Conservation (phyloP, 1,140 invertebrate genomes). For the Anadara kagoshimensis region DNA sequence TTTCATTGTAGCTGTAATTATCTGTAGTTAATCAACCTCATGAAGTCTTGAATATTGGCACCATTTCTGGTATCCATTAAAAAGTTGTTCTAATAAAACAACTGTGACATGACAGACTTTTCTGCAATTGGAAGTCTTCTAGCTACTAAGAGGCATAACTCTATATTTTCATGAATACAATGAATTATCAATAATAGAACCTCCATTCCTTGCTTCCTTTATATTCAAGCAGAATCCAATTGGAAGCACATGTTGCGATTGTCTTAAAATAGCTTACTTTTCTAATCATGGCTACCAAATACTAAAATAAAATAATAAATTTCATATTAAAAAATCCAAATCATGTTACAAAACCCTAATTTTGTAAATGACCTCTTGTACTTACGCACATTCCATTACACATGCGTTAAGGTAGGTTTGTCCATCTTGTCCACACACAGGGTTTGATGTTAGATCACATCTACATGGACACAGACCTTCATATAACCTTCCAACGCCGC, state of each 20-base stretch:
- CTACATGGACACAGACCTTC: conserved; percentile 74
- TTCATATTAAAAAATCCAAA: background rate
- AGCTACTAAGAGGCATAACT: background rate
- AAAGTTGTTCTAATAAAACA: no score
- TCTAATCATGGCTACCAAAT: background rate
- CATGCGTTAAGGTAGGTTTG: conserved; percentile 82
- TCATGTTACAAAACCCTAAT: background rate
- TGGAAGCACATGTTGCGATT: no score
- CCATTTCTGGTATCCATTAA: no score
- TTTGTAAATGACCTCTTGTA: background rate
- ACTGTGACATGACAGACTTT: no score
- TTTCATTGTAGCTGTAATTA: no score
- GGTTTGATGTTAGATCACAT: conserved; percentile 84
- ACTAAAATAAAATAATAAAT: background rate
- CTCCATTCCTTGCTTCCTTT: no score
- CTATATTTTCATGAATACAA: background rate
- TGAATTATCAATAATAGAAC: no score
- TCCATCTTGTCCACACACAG: conserved; percentile 76
- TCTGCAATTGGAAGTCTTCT: no score
- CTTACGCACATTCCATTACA: conserved; percentile 75
- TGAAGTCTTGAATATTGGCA: no score
- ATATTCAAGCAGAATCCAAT: no score
- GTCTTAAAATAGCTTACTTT: background rate
- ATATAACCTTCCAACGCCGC: background rate
- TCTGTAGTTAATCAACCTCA: no score